Evolutionary conservation across 2,113 vertebrate genomes (phyloP).

Genomic region (Meriones unguiculatus): DNA sequence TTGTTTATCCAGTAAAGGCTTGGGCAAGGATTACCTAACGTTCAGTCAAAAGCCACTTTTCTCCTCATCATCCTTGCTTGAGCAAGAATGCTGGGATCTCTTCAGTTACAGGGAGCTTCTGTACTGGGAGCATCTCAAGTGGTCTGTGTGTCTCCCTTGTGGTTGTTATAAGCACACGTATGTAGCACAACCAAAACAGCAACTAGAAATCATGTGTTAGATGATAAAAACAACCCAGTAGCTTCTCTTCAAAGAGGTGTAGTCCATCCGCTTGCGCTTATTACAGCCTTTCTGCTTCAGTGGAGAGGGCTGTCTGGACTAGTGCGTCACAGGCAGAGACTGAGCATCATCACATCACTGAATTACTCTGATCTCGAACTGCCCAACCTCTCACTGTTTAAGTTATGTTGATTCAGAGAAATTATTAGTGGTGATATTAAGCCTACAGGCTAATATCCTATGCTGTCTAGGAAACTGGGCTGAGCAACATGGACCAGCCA

Average conservation of each 20-base stretch:
- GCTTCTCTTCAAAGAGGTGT: neutral
- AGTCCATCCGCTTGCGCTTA: neutral
- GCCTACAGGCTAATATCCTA: neutral
- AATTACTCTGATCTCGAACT: neutral
- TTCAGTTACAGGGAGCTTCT: neutral
- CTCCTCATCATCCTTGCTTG: neutral
- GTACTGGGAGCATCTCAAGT: too few relatives aligned
- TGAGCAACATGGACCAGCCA: neutral
- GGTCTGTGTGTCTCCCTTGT: neutral
- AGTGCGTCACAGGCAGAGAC: neutral
- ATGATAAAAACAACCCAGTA: neutral
- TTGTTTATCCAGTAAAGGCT: neutral
- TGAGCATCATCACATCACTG: neutral
- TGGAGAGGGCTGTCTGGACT: neutral
- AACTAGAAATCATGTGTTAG: neutral
- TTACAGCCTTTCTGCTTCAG: neutral
- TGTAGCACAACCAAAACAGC: too few relatives aligned
- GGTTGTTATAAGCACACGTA: neutral
- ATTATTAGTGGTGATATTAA: neutral
- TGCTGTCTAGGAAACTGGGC: neutral
- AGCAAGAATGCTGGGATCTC: neutral
- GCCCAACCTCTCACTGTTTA: neutral
- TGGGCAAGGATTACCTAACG: neutral
- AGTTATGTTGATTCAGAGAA: neutral
- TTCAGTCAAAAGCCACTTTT: neutral